Percentiles rank a stretch among this genome's conserved stretches.
Evolutionary conservation across 2,113 vertebrate genomes (phyloP).

Genomic region (Podarcis cretensis): DNA sequence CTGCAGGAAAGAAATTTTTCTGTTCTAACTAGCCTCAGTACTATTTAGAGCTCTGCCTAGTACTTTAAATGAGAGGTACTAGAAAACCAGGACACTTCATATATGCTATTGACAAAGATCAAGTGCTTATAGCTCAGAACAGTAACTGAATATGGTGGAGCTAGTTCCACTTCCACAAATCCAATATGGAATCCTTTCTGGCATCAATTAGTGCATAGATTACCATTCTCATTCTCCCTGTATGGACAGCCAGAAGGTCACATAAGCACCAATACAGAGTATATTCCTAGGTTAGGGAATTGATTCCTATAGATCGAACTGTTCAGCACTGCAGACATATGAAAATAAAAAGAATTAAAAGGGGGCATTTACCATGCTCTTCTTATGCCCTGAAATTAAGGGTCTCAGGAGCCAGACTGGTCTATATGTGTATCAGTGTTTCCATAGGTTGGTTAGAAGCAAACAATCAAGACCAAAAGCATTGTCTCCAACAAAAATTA

Average conservation of each 20-base stretch:
- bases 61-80: background rate
- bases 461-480: background rate
- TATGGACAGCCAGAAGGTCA: background rate
- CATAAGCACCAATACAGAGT: background rate
- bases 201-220: slow-evolving; percentile 6
- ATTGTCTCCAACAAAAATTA: background rate
- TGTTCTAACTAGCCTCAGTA: background rate
- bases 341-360: background rate
- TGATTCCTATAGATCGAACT: background rate
- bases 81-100: background rate
- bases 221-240: slow-evolving; percentile 9
- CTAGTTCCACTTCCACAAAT: background rate
- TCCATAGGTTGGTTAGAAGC: background rate
- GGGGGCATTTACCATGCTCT: background rate
- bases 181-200: slow-evolving; percentile 1
- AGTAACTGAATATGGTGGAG: background rate
- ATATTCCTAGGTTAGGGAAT: background rate
- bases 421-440: no score
- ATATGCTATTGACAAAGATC: background rate
- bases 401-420: no score
- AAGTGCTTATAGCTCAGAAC: background rate
- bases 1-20: background rate
- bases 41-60: background rate
- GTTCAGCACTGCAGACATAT: background rate
- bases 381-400: background rate